These are phyloP conservation scores for Emmelina monodactyla DNA, from an alignment of 2,888 invertebrate genomes.

Conservation along the genomic window DNA sequence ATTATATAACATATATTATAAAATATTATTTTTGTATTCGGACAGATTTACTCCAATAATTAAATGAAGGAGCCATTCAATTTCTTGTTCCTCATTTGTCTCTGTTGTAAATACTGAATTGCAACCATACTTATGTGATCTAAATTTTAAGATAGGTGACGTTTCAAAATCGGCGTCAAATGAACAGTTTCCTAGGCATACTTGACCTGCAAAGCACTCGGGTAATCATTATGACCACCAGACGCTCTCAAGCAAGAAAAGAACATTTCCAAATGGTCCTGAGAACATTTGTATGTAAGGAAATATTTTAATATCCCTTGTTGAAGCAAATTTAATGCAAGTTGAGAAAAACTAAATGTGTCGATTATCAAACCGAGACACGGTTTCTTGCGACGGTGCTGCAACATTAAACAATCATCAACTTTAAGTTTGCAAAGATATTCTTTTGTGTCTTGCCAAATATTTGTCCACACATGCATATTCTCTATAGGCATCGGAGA, in stretches of 20 bases:
- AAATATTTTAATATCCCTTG: background rate
- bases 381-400: slow-evolving; percentile 2
- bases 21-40: no score
- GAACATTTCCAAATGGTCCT: slow-evolving; percentile 2
- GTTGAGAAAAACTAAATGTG: background rate
- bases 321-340: background rate
- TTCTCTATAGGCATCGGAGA: slow-evolving; percentile 8
- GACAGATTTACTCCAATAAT: no score
- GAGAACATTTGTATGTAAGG: background rate
- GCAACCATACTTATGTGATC: background rate
- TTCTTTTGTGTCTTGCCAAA: slow-evolving; percentile 1
- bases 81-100: background rate
- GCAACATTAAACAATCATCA: slow-evolving; percentile 1
- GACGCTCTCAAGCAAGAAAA: background rate
- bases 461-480: slow-evolving; percentile 7
- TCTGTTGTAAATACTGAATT: background rate
- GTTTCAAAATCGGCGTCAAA: background rate
- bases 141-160: background rate
- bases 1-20: no score
- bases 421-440: slow-evolving; percentile 8
- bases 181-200: background rate
- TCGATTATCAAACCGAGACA: slow-evolving; percentile 1
- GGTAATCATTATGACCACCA: background rate
- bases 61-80: background rate
- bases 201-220: background rate